phyloP scores from a whole-genome alignment of 2,797 vertebrate species.

The Salmo trutta region DNA sequence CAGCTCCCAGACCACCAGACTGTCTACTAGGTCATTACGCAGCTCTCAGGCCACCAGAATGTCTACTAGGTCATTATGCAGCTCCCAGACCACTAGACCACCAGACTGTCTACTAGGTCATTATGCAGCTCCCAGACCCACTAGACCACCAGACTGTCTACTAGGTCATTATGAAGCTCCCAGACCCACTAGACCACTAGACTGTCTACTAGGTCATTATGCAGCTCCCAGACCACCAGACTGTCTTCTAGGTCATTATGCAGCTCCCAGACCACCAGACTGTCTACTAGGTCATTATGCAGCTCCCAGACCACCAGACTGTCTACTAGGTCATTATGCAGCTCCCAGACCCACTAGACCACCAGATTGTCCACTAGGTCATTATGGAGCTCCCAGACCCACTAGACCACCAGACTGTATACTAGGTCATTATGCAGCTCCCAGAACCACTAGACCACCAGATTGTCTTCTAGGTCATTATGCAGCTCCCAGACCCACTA shows the following conservation, averaged over 20 bases:
- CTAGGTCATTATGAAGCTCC: constrained; percentile 53
- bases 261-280: constrained; percentile 47
- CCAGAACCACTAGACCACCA: constrained; percentile 46
- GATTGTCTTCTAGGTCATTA: constrained; percentile 59
- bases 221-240: constrained; percentile 41
- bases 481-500: constrained; percentile 41
- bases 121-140: constrained; percentile 47
- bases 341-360: constrained; percentile 25
- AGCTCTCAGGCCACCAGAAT: no score
- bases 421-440: constrained; percentile 50
- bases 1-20: no score
- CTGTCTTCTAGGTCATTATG: constrained; percentile 57
- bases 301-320: constrained; percentile 54
- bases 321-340: constrained; percentile 55
- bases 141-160: constrained; percentile 57
- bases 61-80: constrained; percentile 21
- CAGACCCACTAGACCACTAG: constrained; percentile 51
- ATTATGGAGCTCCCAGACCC: constrained; percentile 47
- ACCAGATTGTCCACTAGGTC: constrained; percentile 58
- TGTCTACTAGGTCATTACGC: no score
- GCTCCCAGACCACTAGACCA: constrained; percentile 30
- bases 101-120: constrained; percentile 57
- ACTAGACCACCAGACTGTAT: constrained; percentile 53
- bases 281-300: constrained; percentile 56
- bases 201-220: constrained; percentile 58